Conservation (phyloP, 2,888 invertebrate species). For the Nesidiocoris tenuis region DNA sequence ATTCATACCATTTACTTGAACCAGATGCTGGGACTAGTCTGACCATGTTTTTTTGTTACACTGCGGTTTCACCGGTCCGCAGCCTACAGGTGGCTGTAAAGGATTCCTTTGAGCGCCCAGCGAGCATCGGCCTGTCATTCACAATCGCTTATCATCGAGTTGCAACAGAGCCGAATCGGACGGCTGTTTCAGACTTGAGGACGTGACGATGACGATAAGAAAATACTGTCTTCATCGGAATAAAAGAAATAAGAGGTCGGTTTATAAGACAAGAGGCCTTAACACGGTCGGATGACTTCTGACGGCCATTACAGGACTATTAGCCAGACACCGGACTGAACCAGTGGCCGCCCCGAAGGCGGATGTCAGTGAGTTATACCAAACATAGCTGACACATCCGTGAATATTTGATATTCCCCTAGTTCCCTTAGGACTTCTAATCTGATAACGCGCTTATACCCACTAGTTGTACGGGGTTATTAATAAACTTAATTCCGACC, state of each 20-base stretch:
- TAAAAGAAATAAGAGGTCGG: neutral
- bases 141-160: neutral
- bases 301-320: slow-evolving; percentile 30
- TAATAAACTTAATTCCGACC: slow-evolving; percentile 37
- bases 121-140: no score
- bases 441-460: slow-evolving; percentile 35
- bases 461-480: slow-evolving; percentile 3
- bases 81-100: no score
- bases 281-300: slow-evolving; percentile 32
- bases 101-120: no score
- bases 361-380: slow-evolving; percentile 36
- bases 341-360: slow-evolving; percentile 4
- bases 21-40: no score
- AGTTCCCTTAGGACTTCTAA: slow-evolving; percentile 1
- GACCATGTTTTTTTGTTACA: no score
- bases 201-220: neutral
- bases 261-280: neutral
- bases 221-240: neutral
- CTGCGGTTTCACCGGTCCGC: no score
- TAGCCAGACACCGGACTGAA: slow-evolving; percentile 30
- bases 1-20: no score
- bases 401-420: slow-evolving; percentile 29
- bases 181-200: neutral
- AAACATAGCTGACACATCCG: slow-evolving; percentile 39
- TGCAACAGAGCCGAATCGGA: neutral